A percentile compares a stretch with the other conserved stretches of the same genome.
These are phyloP conservation scores for Tricholauxania praeusta DNA, from an alignment of 2,888 invertebrate species.

Conservation along the genomic window DNA sequence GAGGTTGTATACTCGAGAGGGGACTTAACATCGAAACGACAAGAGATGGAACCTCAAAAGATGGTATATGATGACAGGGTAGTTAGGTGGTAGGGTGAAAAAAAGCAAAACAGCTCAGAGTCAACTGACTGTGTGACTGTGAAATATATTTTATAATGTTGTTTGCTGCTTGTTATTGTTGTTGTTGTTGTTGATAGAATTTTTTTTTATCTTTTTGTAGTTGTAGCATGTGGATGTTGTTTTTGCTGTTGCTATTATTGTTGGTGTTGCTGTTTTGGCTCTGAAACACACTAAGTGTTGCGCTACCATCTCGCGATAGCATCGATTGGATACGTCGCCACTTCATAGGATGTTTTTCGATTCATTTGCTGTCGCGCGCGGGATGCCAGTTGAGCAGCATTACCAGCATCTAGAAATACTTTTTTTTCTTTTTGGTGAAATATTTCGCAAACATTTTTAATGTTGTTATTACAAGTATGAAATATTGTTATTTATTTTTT, in stretches of 20 bases:
- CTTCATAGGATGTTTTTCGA: conserved; percentile 45
- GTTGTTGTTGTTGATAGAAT: no score
- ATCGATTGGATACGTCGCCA: background rate
- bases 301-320: background rate
- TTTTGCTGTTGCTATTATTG: conserved; percentile 6
- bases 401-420: conserved; percentile 9
- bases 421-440: no score
- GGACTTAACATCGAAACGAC: background rate
- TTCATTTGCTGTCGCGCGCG: conserved; percentile 57
- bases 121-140: background rate
- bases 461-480: no score
- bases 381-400: conserved; percentile 32
- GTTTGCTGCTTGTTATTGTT: conserved; percentile 8
- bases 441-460: no score
- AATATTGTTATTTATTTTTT: no score
- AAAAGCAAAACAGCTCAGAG: background rate
- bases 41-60: background rate
- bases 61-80: background rate
- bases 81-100: background rate
- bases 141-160: conserved; percentile 25
- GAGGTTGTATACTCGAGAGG: background rate
- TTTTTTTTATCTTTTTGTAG: no score
- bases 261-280: conserved; percentile 19
- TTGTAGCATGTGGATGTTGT: background rate
- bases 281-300: conserved; percentile 31